These are phyloP conservation scores for Trichogramma pretiosum DNA, from an alignment of 1,140 invertebrate species.

Conservation along the genomic window DNA sequence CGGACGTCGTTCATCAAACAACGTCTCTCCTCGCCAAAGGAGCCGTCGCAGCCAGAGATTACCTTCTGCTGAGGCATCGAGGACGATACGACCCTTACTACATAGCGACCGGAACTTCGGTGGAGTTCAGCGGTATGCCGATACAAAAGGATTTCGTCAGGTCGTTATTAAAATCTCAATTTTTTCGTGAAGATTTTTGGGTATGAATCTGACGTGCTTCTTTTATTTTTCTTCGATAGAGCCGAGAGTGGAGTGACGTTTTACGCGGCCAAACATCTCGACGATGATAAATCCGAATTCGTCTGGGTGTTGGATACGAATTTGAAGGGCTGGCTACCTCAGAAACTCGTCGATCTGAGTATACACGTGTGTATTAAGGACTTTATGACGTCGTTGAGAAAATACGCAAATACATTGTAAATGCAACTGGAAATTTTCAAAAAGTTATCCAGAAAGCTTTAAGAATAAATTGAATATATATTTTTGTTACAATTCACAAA, in stretches of 20 bases:
- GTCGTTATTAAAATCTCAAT: no score
- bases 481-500: no score
- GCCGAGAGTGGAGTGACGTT: no score
- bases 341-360: conserved; percentile 51
- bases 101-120: conserved; percentile 46
- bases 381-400: conserved; percentile 33
- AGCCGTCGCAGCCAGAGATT: conserved; percentile 73
- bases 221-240: no score
- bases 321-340: conserved; percentile 65
- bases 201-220: no score
- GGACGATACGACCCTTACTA: conserved; percentile 46
- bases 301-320: conserved; percentile 66
- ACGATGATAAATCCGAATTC: no score
- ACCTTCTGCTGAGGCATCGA: conserved; percentile 67
- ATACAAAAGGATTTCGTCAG: conserved; percentile 21
- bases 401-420: conserved; percentile 16
- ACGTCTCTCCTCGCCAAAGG: conserved; percentile 64
- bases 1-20: conserved; percentile 74
- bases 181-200: no score
- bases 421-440: no score
- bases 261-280: no score
- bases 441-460: no score
- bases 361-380: conserved; percentile 25
- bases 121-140: conserved; percentile 32
- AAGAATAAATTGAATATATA: no score